Evolutionary conservation across 1,140 invertebrate genomes (phyloP).

Genomic region (Lithobius niger): DNA sequence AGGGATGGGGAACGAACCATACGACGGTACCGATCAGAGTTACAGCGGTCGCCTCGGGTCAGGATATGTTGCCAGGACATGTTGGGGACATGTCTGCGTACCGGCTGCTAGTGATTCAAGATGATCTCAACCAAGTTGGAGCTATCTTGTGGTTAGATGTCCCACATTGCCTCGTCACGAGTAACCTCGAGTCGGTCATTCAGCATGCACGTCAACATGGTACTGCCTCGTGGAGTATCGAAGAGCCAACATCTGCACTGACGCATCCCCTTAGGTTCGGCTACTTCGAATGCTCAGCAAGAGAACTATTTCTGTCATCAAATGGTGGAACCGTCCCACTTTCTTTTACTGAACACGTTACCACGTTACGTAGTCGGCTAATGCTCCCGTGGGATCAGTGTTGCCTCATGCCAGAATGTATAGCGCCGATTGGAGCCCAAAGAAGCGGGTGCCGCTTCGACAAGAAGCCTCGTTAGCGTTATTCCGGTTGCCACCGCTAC

Average conservation of each 20-base stretch:
- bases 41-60: too few species aligned
- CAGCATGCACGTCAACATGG: slow-evolving; percentile 36
- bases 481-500: slow-evolving; percentile 83
- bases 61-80: too few species aligned
- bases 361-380: slow-evolving; percentile 50
- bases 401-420: slow-evolving; percentile 71
- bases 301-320: slow-evolving; percentile 72
- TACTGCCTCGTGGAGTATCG: slow-evolving; percentile 56
- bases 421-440: slow-evolving; percentile 65
- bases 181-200: slow-evolving; percentile 27
- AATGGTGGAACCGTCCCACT: slow-evolving; percentile 56
- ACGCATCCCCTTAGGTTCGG: slow-evolving; percentile 89
- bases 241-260: slow-evolving; percentile 67
- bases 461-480: slow-evolving; percentile 80
- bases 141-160: slow-evolving; percentile 59
- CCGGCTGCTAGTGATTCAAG: too few species aligned
- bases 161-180: slow-evolving; percentile 39
- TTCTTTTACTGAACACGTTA: slow-evolving; percentile 56
- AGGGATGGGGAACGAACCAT: too few species aligned
- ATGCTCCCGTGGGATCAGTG: slow-evolving; percentile 91
- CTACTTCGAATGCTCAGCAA: slow-evolving; percentile 57
- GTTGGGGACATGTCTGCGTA: too few species aligned
- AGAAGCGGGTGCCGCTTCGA: slow-evolving; percentile 47
- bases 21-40: too few species aligned
- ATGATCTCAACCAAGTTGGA: slow-evolving; percentile 55